Conservation (phyloP, 1,140 invertebrate species). For the Aporrectodea caliginosa region DNA sequence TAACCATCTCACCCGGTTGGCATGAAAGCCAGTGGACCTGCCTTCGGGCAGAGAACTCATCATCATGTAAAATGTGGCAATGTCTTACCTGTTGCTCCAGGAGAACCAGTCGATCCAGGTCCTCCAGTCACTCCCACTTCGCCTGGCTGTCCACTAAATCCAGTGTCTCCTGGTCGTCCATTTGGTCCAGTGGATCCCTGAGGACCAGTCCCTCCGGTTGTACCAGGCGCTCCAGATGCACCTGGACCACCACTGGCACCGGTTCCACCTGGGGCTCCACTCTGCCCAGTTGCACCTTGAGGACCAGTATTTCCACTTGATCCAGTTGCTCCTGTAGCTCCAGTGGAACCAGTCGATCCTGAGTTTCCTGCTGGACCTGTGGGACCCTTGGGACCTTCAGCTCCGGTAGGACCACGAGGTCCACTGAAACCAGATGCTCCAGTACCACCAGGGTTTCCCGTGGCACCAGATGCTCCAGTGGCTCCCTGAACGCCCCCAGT, state of each 20-base stretch:
- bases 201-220: neutral
- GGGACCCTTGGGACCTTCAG: neutral
- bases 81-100: conserved; percentile 2
- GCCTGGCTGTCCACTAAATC: neutral
- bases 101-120: conserved; percentile 1
- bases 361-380: neutral
- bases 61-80: no score
- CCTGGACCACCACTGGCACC: neutral
- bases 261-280: neutral
- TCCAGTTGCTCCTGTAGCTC: conserved; percentile 16
- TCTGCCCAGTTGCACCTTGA: neutral
- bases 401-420: neutral
- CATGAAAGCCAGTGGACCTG: no score
- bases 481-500: neutral
- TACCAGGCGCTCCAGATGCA: neutral
- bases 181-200: neutral
- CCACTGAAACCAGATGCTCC: neutral
- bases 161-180: neutral
- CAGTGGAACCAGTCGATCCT: neutral
- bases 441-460: conserved; percentile 3
- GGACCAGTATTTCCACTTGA: neutral
- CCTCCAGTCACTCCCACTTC: conserved; percentile 15
- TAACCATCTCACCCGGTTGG: no score
- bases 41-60: no score
- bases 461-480: neutral